These are phyloP conservation scores for Apodemia hepburni DNA, from an alignment of 2,888 invertebrate species.

Conservation along the genomic window DNA sequence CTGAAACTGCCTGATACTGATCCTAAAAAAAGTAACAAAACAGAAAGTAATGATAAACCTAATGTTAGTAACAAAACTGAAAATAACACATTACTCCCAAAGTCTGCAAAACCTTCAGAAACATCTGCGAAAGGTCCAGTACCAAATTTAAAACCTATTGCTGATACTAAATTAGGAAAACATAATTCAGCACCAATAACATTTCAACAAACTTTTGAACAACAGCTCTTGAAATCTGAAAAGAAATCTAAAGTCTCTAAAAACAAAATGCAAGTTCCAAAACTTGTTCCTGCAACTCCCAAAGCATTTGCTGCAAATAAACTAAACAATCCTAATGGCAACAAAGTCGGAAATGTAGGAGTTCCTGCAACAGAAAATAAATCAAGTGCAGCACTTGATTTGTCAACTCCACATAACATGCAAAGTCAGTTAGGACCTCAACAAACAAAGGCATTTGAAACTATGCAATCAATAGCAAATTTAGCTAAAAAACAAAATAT, in stretches of 20 bases:
- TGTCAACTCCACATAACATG: conserved; percentile 67
- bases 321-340: conserved; percentile 43
- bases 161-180: conserved; percentile 69
- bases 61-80: conserved; percentile 47
- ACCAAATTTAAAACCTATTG: conserved; percentile 73
- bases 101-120: conserved; percentile 53
- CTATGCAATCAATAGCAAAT: conserved; percentile 76
- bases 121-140: conserved; percentile 69
- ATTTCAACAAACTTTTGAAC: conserved; percentile 76
- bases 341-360: conserved; percentile 45
- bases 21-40: conserved; percentile 52
- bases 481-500: conserved; percentile 71
- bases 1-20: no score
- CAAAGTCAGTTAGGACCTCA: conserved; percentile 63
- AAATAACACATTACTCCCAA: conserved; percentile 37
- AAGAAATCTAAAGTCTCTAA: conserved; percentile 67
- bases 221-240: conserved; percentile 65
- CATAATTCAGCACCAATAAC: conserved; percentile 65
- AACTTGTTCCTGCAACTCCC: conserved; percentile 64
- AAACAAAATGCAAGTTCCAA: conserved; percentile 71
- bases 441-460: conserved; percentile 71
- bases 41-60: conserved; percentile 45
- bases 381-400: conserved; percentile 63
- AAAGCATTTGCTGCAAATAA: conserved; percentile 62
- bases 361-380: conserved; percentile 48